Evolutionary conservation across 2,888 invertebrate genomes (phyloP), one percentile per base, ranked within the genome.

Genomic region (Pherbina coryleti): DNA sequence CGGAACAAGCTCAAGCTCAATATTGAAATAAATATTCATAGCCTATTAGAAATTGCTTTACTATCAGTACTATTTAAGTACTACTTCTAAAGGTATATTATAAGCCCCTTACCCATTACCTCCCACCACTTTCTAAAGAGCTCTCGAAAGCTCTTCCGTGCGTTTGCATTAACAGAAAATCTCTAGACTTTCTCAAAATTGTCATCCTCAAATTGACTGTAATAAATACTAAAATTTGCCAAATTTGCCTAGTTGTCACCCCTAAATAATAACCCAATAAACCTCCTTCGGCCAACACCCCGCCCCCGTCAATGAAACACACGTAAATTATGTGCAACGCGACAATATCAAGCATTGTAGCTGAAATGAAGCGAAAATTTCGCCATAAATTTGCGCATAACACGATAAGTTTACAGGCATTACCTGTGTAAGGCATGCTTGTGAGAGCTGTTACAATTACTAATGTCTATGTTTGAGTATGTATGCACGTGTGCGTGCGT

Each of bases 171-270:
- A 11, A 44, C 44, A 44, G 44, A 44, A 44, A 44, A 44, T 44
- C 44, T 44, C 44, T 44, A 2, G 44, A 44, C 11, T 60, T 25
- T 19, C 57, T 22, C 25, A 22, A 22, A 22, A 55, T 9, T 25
- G 25, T 8, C 22, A 25, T 22, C 8, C 11, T 25, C 57, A 60
- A 60, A 60, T 60, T 28, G 57, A 60, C 57, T 19, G 57, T 28
- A 60, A 60, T 60, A 60, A 60, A 60, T 60, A 60, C 57, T 60
- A 19, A 60, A 60, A 60, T 60, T 60, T 60, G 57, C 57, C 57
- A 28, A 22, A 60, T 25, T 28, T 28, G 22, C 57, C 57, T 60
- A 14, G 25, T 3, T 28, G 11, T 22, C 57, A 44, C 2, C 44
- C 44, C 44, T 1, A 44, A 44, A 44, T 44, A 44, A 44, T 14